Base-by-base conservation (phyloP, 2,888 invertebrate species). In the Campoletis raptor region DNA sequence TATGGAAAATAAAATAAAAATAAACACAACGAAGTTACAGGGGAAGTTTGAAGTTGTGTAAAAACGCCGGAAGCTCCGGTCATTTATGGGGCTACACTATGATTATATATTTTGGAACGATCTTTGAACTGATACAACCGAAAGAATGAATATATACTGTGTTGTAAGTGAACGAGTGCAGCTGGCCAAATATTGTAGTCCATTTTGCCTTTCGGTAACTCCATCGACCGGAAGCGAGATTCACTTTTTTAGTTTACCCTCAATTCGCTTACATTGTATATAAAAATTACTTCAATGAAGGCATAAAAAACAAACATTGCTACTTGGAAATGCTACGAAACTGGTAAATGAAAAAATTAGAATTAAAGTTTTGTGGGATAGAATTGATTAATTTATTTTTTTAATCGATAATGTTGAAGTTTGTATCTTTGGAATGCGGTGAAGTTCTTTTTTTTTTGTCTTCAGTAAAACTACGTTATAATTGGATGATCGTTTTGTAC, bases 101-200 rank as follows among this genome's bases (percentile, higher is more conserved):
- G 18, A 52, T 66, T 54, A 76, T 76, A 61, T 30, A 64, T 18
- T 78, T 67, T 52, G 9, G 37, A 78, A 78, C 30, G 52, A 78
- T 67, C 67, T 30, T 67, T 42, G 21, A 24, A 69, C 40, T 21
- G 79, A 79, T 69, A 69, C 42, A 64, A 42, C 21, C 52, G 42
- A 54, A 42, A 45, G 18, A 21, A 21, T 15, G 57, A 42, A 24
- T 40, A 45, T 45, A 48, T n/a, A 30, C 18, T 18, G 54, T 12
- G 52, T 36, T 24, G 10, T 52, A 18, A 24, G 67, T 54, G 78
- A 52, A 69, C 40, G 21, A 67, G 40, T 48, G 72, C 64, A 80
- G 61, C 61, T 61, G 72, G 80, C 72, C 80, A 72, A 80, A 80
- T 80, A 80, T 61, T 61, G 70, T 42, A 67, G 45, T 21, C 64